Percentiles rank a stretch among this genome's conserved stretches.
Evolutionary conservation across 2,113 vertebrate genomes (phyloP).

Genomic region (Columba livia): DNA sequence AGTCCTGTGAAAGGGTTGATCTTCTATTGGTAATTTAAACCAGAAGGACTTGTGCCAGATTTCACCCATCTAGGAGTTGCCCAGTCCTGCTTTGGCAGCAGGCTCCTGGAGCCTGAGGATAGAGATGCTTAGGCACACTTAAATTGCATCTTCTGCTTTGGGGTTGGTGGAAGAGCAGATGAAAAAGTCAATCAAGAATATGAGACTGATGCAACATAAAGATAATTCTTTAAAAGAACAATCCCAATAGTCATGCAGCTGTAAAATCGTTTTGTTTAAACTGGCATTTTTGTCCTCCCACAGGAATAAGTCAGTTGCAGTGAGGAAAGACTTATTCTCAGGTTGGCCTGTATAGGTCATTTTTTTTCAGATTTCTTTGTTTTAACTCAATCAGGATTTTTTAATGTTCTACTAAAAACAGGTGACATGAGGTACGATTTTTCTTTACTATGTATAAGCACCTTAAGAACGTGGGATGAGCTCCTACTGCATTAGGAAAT

Average conservation of each 20-base stretch:
- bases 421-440: background rate
- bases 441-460: background rate
- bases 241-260: background rate
- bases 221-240: background rate
- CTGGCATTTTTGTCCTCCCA: fast-evolving
- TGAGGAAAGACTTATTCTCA: background rate
- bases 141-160: background rate
- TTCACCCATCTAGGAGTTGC: background rate
- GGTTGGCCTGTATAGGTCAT: background rate
- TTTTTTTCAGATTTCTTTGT: background rate
- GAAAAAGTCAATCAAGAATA: background rate
- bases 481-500: background rate
- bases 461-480: background rate
- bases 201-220: background rate
- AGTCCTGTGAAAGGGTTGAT: background rate
- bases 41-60: background rate
- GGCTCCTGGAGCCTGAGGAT: background rate
- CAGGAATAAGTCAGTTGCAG: background rate
- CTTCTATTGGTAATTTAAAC: background rate
- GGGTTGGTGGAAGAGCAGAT: fast-evolving
- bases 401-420: background rate
- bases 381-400: background rate
- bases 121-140: background rate
- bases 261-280: background rate
- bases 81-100: background rate